Evolutionary conservation across 2,113 vertebrate genomes (phyloP).

Genomic region (Scytalopus superciliaris): DNA sequence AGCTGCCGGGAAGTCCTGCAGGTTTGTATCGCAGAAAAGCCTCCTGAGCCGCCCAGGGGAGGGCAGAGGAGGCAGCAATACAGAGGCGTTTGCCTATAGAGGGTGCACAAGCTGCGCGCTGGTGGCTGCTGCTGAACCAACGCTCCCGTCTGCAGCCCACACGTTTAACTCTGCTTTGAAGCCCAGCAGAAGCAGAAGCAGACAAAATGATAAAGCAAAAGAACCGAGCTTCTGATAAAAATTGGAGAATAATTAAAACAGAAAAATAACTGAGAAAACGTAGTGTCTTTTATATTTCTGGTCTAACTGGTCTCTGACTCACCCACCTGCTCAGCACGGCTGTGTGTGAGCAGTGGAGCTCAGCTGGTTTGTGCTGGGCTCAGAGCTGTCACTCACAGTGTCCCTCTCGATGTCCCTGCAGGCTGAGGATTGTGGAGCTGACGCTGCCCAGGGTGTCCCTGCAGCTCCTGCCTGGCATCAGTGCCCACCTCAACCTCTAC

Average conservation of each 20-base stretch:
- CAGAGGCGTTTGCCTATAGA: neutral
- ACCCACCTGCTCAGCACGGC: accelerated
- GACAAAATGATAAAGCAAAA: too few relatives aligned
- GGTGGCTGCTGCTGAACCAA: neutral
- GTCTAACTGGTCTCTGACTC: too few relatives aligned
- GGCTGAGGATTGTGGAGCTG: conserved; percentile 59
- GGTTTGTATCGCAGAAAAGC: neutral
- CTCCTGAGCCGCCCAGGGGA: accelerated
- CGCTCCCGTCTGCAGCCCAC: accelerated
- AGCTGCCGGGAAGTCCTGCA: neutral
- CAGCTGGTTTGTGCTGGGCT: accelerated
- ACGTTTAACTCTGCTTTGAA: accelerated
- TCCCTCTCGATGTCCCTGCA: neutral
- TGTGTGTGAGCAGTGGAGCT: accelerated
- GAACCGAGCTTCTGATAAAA: neutral
- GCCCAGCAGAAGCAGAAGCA: neutral
- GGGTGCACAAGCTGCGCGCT: neutral
- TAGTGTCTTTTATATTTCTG: neutral
- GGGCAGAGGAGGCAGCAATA: accelerated
- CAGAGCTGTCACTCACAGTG: accelerated
- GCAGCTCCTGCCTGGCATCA: conserved; percentile 53
- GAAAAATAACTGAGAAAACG: neutral
- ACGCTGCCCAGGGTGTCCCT: conserved; percentile 58
- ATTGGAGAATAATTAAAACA: neutral
- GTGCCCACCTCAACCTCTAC: conserved; percentile 44